These are phyloP conservation scores for Drosophila punjabiensis DNA, from an alignment of 1,140 invertebrate genomes.

Conservation along the genomic window DNA sequence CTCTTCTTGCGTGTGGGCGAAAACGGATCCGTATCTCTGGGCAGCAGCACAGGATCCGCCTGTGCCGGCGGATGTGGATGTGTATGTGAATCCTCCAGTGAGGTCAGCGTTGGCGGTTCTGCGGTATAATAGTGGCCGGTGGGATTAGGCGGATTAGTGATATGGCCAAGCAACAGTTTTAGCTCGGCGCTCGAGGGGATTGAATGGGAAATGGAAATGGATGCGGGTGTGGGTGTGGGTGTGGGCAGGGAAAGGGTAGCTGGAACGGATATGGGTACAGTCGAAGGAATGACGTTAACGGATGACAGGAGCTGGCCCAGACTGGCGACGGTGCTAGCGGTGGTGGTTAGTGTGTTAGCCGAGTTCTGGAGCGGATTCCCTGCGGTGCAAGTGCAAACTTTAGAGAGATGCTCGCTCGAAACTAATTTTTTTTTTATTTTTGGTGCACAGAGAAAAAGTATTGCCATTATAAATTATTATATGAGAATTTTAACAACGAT, in stretches of 20 bases:
- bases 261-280: conserved; percentile 7
- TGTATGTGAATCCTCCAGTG: conserved; percentile 40
- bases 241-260: conserved; percentile 1
- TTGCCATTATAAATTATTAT: too few species aligned
- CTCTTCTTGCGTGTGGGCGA: conserved; percentile 85
- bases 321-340: conserved; percentile 53
- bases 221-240: background rate
- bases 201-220: conserved; percentile 26
- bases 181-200: conserved; percentile 63
- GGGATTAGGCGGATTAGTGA: conserved; percentile 72
- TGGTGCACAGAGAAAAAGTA: conserved; percentile 22
- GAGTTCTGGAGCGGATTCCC: conserved; percentile 55
- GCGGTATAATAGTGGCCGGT: conserved; percentile 80
- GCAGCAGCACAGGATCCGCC: conserved; percentile 76
- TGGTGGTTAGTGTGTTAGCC: conserved; percentile 68
- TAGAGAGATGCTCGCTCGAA: conserved; percentile 43
- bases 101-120: conserved; percentile 51
- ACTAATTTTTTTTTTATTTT: background rate
- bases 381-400: conserved; percentile 78
- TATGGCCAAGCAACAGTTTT: conserved; percentile 69
- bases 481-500: too few species aligned
- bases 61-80: background rate
- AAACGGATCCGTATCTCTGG: conserved; percentile 84
- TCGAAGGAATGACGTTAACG: conserved; percentile 16
- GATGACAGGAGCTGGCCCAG: conserved; percentile 51